A percentile compares a stretch with the other conserved stretches of the same genome.
Evolutionary conservation across 2,888 invertebrate species (phyloP).

Genomic region (Carterocephalus palaemon): DNA sequence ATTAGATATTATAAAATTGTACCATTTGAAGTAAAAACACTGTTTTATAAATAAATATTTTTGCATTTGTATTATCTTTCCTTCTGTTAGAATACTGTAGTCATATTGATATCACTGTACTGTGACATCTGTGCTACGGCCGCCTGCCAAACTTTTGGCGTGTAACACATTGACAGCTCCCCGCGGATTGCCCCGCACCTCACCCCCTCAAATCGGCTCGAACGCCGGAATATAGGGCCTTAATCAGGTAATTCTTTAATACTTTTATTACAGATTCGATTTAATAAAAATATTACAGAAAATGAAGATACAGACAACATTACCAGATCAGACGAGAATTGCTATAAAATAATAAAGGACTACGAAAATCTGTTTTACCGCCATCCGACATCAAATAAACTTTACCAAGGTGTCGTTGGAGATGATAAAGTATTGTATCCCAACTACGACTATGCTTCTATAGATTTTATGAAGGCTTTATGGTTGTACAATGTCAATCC

Average conservation of each 20-base stretch:
- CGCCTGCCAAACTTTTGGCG: too few relatives aligned
- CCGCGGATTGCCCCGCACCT: too few relatives aligned
- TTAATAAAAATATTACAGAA: slow-evolving; percentile 28
- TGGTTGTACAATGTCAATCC: slow-evolving; percentile 46
- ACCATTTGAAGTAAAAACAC: too few relatives aligned
- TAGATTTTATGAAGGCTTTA: slow-evolving; percentile 44
- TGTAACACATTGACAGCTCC: too few relatives aligned
- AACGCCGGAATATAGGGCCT: too few relatives aligned
- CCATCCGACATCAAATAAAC: slow-evolving; percentile 32
- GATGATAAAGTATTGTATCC: slow-evolving; percentile 51
- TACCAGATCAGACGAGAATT: neutral
- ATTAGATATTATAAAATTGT: too few relatives aligned
- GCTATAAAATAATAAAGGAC: slow-evolving; percentile 4
- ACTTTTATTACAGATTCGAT: slow-evolving; percentile 43
- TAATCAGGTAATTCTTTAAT: neutral
- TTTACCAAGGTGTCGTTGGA: slow-evolving; percentile 47
- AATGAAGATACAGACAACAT: neutral
- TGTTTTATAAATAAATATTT: too few relatives aligned
- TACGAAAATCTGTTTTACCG: slow-evolving; percentile 24
- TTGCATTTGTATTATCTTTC: too few relatives aligned
- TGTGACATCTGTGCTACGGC: too few relatives aligned
- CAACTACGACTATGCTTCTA: slow-evolving; percentile 41
- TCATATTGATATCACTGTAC: too few relatives aligned
- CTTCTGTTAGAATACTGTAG: too few relatives aligned
- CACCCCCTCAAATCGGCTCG: too few relatives aligned